phyloP scores from a whole-genome alignment of 2,888 invertebrate genomes.

The Sesia bembeciformis region DNA sequence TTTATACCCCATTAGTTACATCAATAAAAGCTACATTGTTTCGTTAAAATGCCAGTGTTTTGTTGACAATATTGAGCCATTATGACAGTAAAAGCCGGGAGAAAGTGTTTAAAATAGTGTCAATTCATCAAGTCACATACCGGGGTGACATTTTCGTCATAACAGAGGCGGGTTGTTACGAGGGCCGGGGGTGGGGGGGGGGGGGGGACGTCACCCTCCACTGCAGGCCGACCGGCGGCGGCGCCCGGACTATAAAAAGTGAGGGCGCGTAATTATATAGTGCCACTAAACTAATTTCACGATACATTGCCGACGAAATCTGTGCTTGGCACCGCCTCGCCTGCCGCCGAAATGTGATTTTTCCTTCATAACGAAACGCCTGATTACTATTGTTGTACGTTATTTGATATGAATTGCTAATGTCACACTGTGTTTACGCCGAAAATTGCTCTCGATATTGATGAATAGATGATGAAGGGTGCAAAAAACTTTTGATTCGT shows the following conservation, averaged over 20 bases:
- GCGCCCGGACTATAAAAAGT: conserved; percentile 56
- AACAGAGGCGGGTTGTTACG: conserved; percentile 26
- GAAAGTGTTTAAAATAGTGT: conserved; percentile 63
- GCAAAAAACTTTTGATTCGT: conserved; percentile 32
- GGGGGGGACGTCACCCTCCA: conserved; percentile 16
- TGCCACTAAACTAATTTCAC: conserved; percentile 75
- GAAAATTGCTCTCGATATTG: conserved; percentile 37
- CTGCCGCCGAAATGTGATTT: conserved; percentile 60
- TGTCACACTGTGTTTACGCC: conserved; percentile 35
- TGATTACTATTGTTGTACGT: conserved; percentile 69
- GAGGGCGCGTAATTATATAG: conserved; percentile 72
- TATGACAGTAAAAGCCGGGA: conserved; percentile 22
- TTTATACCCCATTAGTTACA: background rate
- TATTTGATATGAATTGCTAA: conserved; percentile 60
- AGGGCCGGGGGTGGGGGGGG: conserved; percentile 18
- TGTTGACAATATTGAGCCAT: conserved; percentile 16
- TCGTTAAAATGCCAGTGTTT: background rate
- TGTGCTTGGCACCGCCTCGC: conserved; percentile 68
- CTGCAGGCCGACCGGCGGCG: conserved; percentile 19
- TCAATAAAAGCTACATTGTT: background rate
- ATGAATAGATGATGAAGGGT: conserved; percentile 40
- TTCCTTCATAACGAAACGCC: conserved; percentile 52
- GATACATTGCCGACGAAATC: conserved; percentile 73
- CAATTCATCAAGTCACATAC: conserved; percentile 71
- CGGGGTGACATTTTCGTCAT: conserved; percentile 71